phyloP scores from a whole-genome alignment of 2,113 vertebrate genomes.

The Dendropsophus ebraccatus region DNA sequence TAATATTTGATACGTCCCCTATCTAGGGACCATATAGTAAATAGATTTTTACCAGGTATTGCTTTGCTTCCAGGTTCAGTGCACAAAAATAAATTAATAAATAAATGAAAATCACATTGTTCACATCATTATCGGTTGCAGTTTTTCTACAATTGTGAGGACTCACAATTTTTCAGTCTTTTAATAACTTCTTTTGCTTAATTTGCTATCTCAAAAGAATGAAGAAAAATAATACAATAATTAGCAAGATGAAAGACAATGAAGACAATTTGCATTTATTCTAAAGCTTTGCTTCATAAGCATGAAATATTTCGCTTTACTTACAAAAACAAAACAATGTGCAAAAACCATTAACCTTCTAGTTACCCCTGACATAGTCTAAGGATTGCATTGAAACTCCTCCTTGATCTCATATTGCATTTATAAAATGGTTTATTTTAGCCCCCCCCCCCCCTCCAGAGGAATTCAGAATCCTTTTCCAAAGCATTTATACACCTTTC shows the following conservation, averaged over 20 bases:
- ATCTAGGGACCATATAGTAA: too few species aligned
- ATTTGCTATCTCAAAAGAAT: neutral
- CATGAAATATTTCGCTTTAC: neutral
- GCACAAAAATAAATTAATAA: too few species aligned
- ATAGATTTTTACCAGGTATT: too few species aligned
- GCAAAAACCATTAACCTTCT: neutral
- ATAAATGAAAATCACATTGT: too few species aligned
- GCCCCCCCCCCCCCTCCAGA: too few species aligned
- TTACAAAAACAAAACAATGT: neutral
- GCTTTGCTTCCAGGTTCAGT: too few species aligned
- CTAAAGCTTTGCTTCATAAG: neutral
- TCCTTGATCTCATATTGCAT: slow-evolving; percentile 7
- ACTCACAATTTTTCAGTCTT: neutral
- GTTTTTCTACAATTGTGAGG: neutral
- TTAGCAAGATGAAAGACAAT: neutral
- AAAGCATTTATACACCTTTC: neutral
- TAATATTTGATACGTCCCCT: too few species aligned
- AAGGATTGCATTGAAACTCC: neutral
- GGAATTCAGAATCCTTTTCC: neutral
- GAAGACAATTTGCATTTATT: slow-evolving; percentile 1
- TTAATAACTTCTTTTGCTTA: neutral
- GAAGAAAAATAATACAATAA: slow-evolving; percentile 19
- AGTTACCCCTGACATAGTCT: neutral
- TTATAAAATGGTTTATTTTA: neutral
- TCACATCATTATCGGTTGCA: neutral